A percentile compares a stretch with the other conserved stretches of the same genome.
Evolutionary conservation across 1,140 invertebrate genomes (phyloP).

Genomic region (Drosophila mayri): DNA sequence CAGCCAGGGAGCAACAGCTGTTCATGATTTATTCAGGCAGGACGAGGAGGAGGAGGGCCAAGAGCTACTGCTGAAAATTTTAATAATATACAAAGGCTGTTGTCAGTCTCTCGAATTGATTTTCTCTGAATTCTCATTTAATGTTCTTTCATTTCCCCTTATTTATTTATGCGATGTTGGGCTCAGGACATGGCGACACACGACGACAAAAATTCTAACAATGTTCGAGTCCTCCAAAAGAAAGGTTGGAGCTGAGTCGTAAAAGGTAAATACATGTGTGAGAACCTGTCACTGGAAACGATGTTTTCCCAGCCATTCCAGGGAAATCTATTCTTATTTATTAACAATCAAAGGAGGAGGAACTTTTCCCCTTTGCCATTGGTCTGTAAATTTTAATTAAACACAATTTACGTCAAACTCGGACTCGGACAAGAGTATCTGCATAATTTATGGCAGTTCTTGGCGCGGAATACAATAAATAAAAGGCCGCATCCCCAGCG

Average conservation of each 20-base stretch:
- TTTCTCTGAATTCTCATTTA: slow-evolving; percentile 57
- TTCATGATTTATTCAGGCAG: slow-evolving; percentile 49
- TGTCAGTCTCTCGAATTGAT: slow-evolving; percentile 60
- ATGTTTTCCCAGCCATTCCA: not conserved
- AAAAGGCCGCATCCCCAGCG: slow-evolving; percentile 55
- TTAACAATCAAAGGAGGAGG: not conserved
- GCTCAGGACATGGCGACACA: slow-evolving; percentile 1
- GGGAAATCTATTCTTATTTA: slow-evolving; percentile 2
- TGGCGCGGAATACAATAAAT: slow-evolving; percentile 67
- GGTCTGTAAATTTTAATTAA: slow-evolving; percentile 74
- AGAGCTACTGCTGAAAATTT: slow-evolving; percentile 39
- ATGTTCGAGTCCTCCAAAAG: not conserved
- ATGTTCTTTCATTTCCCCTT: slow-evolving; percentile 29
- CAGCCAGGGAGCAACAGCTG: slow-evolving; percentile 50
- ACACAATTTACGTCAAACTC: slow-evolving; percentile 68
- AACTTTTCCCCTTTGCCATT: slow-evolving; percentile 5
- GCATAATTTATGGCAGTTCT: slow-evolving; percentile 67
- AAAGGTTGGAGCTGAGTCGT: not conserved
- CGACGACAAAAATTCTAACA: slow-evolving; percentile 14
- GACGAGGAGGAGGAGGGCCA: not conserved
- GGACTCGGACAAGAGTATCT: slow-evolving; percentile 61
- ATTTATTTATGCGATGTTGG: slow-evolving; percentile 48
- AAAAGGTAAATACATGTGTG: slow-evolving; percentile 22
- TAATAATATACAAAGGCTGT: slow-evolving; percentile 51
- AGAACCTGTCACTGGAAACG: not conserved